Percentiles rank a stretch among this genome's conserved stretches.
Conservation (phyloP, 2,888 invertebrate species). For the Phorcus lineatus region DNA sequence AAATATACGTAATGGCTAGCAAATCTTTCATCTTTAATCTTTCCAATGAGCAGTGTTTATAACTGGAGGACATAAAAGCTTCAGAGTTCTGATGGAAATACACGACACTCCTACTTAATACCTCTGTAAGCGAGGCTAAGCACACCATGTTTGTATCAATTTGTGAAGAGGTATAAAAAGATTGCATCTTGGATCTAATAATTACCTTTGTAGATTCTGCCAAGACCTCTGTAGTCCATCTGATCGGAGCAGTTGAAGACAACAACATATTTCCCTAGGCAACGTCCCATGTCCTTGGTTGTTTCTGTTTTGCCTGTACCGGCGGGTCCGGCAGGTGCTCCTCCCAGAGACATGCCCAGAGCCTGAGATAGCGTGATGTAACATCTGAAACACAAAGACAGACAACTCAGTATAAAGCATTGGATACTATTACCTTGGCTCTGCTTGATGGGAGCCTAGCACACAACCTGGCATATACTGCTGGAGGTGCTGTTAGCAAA, state of each 20-base stretch:
- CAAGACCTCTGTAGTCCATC: constrained; percentile 97
- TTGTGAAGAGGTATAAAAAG: no score
- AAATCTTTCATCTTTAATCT: no score
- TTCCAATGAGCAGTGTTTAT: not conserved
- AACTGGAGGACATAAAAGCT: not conserved
- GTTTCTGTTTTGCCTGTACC: constrained; percentile 99
- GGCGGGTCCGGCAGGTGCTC: constrained; percentile 93
- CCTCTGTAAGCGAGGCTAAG: no score
- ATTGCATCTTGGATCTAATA: not conserved
- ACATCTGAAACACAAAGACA: constrained; percentile 81
- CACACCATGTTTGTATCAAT: no score
- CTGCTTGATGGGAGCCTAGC: no score
- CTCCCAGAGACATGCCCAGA: constrained; percentile 95
- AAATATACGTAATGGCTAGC: no score
- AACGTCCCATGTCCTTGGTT: constrained; percentile 98
- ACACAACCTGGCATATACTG: no score
- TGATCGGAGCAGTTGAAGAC: constrained; percentile 99
- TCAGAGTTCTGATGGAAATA: no score
- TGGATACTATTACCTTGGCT: no score
- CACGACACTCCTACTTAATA: no score
- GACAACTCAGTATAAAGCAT: not conserved
- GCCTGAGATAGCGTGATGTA: constrained; percentile 98
- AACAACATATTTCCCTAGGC: constrained; percentile 93
- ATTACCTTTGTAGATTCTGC: constrained; percentile 92
- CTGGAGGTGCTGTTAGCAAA: no score